These are phyloP conservation scores for Ataeniobius toweri DNA, from an alignment of 2,797 vertebrate species.

Conservation along the genomic window DNA sequence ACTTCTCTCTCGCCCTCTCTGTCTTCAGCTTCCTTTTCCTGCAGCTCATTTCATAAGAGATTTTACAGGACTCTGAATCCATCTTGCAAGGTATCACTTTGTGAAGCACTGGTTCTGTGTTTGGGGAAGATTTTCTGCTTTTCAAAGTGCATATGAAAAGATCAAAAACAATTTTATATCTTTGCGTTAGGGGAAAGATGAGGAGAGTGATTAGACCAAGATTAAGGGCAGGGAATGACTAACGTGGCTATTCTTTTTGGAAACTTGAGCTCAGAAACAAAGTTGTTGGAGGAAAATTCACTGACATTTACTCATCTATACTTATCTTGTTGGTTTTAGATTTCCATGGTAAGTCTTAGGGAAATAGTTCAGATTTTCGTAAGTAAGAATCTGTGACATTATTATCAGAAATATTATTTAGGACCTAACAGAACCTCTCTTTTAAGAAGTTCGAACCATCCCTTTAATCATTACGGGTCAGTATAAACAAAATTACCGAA, in stretches of 20 bases:
- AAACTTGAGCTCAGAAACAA: not conserved
- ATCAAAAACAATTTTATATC: slow-evolving; percentile 9
- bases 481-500: too few relatives aligned
- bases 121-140: slow-evolving; percentile 16
- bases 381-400: too few relatives aligned
- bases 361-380: too few relatives aligned
- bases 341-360: not conserved
- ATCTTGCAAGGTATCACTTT: not conserved
- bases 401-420: too few relatives aligned
- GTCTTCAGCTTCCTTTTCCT: not conserved
- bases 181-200: not conserved
- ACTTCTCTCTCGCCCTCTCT: not conserved
- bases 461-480: too few relatives aligned
- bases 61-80: slow-evolving; percentile 7
- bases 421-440: too few relatives aligned
- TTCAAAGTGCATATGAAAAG: not conserved
- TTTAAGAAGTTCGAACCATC: too few relatives aligned
- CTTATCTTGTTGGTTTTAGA: not conserved
- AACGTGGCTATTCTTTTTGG: not conserved
- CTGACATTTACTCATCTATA: not conserved
- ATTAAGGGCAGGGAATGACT: not conserved
- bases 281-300: not conserved
- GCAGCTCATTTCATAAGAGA: slow-evolving; percentile 2
- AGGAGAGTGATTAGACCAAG: not conserved
- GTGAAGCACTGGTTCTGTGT: slow-evolving; percentile 7